A percentile compares a stretch with the other conserved stretches of the same genome.
phyloP scores from a whole-genome alignment of 2,113 vertebrate genomes.

The Mustela lutreola region DNA sequence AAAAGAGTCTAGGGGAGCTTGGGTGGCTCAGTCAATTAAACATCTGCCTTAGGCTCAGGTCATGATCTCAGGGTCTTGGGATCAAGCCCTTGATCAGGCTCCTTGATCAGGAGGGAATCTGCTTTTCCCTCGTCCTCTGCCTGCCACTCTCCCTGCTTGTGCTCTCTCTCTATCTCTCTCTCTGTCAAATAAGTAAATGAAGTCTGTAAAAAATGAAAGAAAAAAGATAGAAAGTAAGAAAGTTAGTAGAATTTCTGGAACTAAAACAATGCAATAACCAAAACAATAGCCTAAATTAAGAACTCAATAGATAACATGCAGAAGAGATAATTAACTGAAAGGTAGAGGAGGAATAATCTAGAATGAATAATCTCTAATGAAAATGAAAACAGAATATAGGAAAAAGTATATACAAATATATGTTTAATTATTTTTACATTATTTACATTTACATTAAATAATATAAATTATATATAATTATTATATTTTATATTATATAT shows the following conservation, averaged over 20 bases:
- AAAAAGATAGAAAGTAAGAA: not conserved
- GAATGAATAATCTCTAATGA: not conserved
- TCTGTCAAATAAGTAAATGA: not conserved
- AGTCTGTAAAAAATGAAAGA: not conserved
- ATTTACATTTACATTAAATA: no score
- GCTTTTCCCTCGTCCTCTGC: no score
- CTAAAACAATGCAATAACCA: not conserved
- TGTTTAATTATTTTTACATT: no score
- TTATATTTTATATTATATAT: no score
- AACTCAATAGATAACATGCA: not conserved
- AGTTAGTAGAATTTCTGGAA: not conserved
- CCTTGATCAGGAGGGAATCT: no score
- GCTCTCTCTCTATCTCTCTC: no score
- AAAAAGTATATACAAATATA: not conserved
- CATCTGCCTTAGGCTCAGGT: not conserved
- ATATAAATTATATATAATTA: no score
- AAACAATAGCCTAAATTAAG: not conserved
- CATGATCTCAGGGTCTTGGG: not conserved
- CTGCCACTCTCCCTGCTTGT: no score
- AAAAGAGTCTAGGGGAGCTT: no score
- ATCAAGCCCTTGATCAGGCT: no score
- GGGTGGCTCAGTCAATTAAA: not conserved
- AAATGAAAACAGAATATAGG: not conserved
- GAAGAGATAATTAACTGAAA: not conserved
- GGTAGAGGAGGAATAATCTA: not conserved